Conservation (phyloP, 2,888 invertebrate genomes). For the Drosophila mettleri region DNA sequence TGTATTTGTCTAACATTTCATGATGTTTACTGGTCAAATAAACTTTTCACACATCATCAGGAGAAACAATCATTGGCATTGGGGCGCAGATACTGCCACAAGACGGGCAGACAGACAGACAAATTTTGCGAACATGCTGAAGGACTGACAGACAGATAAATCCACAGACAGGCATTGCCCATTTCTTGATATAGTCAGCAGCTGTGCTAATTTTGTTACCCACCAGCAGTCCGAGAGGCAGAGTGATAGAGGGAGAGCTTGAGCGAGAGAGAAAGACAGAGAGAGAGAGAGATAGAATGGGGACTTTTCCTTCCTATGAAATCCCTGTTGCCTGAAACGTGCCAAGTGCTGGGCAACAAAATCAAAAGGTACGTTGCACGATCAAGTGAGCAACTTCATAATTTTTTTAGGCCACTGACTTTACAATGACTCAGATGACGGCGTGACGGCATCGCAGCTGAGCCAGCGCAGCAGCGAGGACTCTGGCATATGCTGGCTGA, state of each 20-base stretch:
- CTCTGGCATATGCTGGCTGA: conserved; percentile 4
- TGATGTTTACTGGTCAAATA: conserved; percentile 75
- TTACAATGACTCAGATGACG: conserved; percentile 64
- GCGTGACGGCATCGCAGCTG: conserved; percentile 18
- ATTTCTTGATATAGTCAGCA: conserved; percentile 37
- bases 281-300: background rate
- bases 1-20: conserved; percentile 73
- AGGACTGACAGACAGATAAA: conserved; percentile 15
- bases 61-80: conserved; percentile 70
- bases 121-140: conserved; percentile 2
- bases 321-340: conserved; percentile 65
- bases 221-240: background rate
- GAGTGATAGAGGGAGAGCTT: background rate
- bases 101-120: background rate
- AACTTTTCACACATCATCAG: conserved; percentile 79
- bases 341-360: conserved; percentile 81
- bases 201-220: conserved; percentile 42
- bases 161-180: conserved; percentile 36
- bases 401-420: conserved; percentile 79
- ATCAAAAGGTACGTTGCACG: conserved; percentile 83
- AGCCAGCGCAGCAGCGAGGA: conserved; percentile 19
- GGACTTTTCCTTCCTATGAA: conserved; percentile 13
- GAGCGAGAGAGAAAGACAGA: background rate
- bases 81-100: conserved; percentile 20
- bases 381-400: conserved; percentile 83